A percentile compares a stretch with the other conserved stretches of the same genome.
Evolutionary conservation across 2,113 vertebrate species (phyloP).

Genomic region (Cinclus cinclus): DNA sequence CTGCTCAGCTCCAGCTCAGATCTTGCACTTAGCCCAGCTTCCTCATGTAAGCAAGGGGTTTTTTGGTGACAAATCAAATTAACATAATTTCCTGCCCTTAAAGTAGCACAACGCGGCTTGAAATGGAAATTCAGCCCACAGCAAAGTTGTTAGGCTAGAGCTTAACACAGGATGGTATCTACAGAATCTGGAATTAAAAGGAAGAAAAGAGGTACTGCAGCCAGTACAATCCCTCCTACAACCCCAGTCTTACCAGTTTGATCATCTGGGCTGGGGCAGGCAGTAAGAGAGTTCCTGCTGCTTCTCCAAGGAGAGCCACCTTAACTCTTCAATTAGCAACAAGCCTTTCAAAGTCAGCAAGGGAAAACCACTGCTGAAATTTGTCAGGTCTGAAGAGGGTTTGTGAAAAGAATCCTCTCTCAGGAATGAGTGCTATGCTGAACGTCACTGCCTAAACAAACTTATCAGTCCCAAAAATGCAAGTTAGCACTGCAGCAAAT

Average conservation of each 20-base stretch:
- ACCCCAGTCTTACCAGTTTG: neutral
- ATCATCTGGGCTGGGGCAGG: neutral
- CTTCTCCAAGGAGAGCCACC: neutral
- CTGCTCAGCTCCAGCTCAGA: neutral
- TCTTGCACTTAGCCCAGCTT: neutral
- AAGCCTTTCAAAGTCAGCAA: neutral
- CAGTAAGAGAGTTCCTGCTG: neutral
- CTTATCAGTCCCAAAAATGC: constrained; percentile 26
- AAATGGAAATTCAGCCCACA: neutral
- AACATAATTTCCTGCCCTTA: constrained; percentile 12
- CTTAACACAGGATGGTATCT: neutral
- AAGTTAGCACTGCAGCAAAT: constrained; percentile 9
- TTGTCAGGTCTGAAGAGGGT: neutral
- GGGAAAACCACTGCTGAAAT: neutral
- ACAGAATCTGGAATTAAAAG: neutral
- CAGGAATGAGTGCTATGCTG: constrained; percentile 31
- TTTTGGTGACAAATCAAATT: neutral
- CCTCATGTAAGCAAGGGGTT: neutral
- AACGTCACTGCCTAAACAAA: constrained; percentile 26
- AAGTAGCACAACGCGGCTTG: neutral
- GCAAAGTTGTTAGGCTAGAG: neutral
- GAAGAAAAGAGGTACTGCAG: neutral
- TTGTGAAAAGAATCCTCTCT: neutral
- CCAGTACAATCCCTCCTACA: neutral
- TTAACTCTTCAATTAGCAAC: neutral